Conservation (phyloP, 1,140 invertebrate species). For the Zelostemma sp. region DNA sequence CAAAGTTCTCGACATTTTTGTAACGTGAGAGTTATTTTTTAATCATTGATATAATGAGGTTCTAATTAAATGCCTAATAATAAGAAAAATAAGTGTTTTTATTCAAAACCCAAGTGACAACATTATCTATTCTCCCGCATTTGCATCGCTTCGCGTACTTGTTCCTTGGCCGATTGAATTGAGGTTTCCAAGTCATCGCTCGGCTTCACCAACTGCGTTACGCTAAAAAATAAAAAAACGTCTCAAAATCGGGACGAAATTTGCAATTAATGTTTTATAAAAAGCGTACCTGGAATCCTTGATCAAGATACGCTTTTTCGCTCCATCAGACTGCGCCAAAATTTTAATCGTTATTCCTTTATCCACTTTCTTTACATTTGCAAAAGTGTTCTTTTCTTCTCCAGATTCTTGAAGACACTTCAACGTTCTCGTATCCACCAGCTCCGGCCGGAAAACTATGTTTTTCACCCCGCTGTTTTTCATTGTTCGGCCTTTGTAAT, state of each 20-base stretch:
- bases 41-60: slow-evolving; percentile 9
- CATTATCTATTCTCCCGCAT: slow-evolving; percentile 27
- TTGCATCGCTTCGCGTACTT: slow-evolving; percentile 56
- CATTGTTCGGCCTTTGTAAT: slow-evolving; percentile 57
- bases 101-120: slow-evolving; percentile 2
- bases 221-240: slow-evolving; percentile 45
- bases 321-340: slow-evolving; percentile 29
- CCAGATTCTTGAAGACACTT: slow-evolving; percentile 13
- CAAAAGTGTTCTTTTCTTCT: slow-evolving; percentile 40
- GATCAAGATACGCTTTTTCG: slow-evolving; percentile 57
- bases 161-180: slow-evolving; percentile 53
- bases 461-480: slow-evolving; percentile 29
- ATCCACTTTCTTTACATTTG: slow-evolving; percentile 56
- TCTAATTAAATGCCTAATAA: slow-evolving; percentile 26
- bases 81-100: slow-evolving; percentile 25
- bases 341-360: slow-evolving; percentile 58
- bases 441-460: slow-evolving; percentile 50
- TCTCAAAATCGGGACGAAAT: background rate
- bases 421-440: slow-evolving; percentile 56
- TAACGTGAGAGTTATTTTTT: background rate
- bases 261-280: background rate
- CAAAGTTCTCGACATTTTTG: too few species aligned
- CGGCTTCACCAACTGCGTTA: slow-evolving; percentile 51
- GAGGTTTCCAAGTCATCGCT: slow-evolving; percentile 54
- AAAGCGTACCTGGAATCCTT: slow-evolving; percentile 52